phyloP scores from a whole-genome alignment of 2,888 invertebrate species.

The Melinaea marsaeus region DNA sequence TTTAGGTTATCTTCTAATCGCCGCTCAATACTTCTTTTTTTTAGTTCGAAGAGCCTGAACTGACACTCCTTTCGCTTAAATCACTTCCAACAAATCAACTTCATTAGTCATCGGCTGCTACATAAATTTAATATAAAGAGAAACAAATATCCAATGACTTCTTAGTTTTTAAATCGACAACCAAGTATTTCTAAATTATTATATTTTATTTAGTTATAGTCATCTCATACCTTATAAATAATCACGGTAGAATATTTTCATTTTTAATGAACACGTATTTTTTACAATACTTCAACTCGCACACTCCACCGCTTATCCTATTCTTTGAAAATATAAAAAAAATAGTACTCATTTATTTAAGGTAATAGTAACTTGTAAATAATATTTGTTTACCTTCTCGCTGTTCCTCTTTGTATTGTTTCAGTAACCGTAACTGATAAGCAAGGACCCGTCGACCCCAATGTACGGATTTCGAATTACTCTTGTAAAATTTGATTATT shows the following conservation, averaged over 20 bases:
- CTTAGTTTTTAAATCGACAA: not conserved
- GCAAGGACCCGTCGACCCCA: constrained; percentile 13
- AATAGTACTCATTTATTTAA: no score
- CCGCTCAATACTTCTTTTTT: no score
- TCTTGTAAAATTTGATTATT: not conserved
- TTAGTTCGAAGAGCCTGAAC: no score
- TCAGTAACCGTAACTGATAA: constrained; percentile 20
- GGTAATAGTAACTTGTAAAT: no score
- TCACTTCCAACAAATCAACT: constrained; percentile 37
- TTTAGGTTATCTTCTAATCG: no score
- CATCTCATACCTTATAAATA: no score
- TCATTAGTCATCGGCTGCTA: constrained; percentile 39
- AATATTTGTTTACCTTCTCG: not conserved
- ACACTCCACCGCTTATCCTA: no score
- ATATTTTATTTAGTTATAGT: no score
- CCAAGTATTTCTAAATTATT: not conserved
- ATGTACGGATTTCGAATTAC: constrained; percentile 10
- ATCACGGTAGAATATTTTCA: no score
- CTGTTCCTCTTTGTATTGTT: not conserved
- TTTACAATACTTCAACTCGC: no score
- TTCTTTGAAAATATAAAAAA: no score
- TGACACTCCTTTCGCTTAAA: constrained; percentile 25
- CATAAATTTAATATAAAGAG: constrained; percentile 42
- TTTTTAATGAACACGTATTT: no score
- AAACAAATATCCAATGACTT: constrained; percentile 38